Conservation (phyloP, 2,113 vertebrate species). For the Leucosticte australis region DNA sequence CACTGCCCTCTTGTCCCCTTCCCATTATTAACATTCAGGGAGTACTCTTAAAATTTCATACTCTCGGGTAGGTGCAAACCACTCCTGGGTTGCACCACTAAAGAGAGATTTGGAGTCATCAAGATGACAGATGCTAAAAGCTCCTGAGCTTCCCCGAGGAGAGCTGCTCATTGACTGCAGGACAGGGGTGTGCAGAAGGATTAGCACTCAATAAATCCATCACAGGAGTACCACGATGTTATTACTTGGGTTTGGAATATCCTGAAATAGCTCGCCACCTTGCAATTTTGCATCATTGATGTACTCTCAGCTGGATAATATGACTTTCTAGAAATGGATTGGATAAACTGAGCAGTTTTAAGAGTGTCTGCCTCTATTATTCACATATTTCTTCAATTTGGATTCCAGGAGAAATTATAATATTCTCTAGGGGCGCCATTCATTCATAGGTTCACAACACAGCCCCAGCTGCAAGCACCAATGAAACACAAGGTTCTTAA, state of each 20-base stretch:
- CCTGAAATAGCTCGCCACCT: background rate
- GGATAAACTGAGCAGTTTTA: background rate
- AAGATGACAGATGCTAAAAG: background rate
- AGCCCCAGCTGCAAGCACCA: background rate
- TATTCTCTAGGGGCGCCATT: background rate
- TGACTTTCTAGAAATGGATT: background rate
- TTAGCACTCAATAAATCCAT: conserved; percentile 10
- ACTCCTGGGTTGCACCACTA: background rate
- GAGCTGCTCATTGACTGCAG: background rate
- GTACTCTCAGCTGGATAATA: background rate
- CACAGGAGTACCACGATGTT: background rate
- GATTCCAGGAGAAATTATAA: background rate
- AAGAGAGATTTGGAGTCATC: background rate
- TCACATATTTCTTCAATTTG: background rate
- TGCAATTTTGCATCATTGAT: conserved; percentile 1
- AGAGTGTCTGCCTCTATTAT: background rate
- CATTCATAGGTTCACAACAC: background rate
- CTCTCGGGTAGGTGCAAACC: background rate
- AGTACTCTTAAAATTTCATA: background rate
- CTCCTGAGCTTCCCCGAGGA: background rate
- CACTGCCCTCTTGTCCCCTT: background rate
- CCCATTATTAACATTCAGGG: background rate
- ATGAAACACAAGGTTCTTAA: background rate
- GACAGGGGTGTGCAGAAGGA: background rate
- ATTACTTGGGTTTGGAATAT: conserved; percentile 2